Evolutionary conservation across 2,888 invertebrate genomes (phyloP).

Genomic region (Catocala fraxini): DNA sequence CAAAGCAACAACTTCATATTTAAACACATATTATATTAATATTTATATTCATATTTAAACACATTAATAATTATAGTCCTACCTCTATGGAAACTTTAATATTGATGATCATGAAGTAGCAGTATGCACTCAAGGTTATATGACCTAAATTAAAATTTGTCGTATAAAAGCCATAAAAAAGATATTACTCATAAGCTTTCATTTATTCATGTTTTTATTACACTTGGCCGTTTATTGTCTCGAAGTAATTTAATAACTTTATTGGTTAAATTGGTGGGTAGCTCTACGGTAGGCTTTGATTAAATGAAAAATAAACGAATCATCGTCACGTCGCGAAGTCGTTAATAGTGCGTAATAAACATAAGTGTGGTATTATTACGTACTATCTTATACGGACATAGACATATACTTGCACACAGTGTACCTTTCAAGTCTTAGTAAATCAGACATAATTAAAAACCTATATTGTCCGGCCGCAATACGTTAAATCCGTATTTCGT

Average conservation of each 20-base stretch:
- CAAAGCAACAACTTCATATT: no score
- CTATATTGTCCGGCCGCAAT: no score
- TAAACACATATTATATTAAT: no score
- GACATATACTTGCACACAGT: no score
- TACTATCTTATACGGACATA: no score
- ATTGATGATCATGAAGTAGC: slow-evolving; percentile 1
- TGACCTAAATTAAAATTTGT: slow-evolving; percentile 10
- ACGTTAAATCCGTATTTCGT: no score
- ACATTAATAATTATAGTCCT: no score
- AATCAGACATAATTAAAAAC: no score
- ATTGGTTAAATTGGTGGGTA: slow-evolving; percentile 39
- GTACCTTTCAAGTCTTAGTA: no score
- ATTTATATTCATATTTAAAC: no score
- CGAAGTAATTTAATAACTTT: slow-evolving; percentile 37
- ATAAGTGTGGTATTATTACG: no score
- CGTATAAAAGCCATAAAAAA: slow-evolving; percentile 14
- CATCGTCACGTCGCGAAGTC: slow-evolving; percentile 7
- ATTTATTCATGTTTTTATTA: slow-evolving; percentile 38
- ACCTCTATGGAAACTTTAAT: no score
- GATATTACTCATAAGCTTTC: slow-evolving; percentile 8
- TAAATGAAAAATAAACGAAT: slow-evolving; percentile 25
- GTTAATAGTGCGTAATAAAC: not conserved
- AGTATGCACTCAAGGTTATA: slow-evolving; percentile 7
- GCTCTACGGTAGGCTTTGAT: slow-evolving; percentile 12
- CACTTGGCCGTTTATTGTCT: slow-evolving; percentile 22